Evolutionary conservation across 2,888 invertebrate species (phyloP), one percentile per base, ranked within the genome.

Genomic region (Matsumyia berberina): DNA sequence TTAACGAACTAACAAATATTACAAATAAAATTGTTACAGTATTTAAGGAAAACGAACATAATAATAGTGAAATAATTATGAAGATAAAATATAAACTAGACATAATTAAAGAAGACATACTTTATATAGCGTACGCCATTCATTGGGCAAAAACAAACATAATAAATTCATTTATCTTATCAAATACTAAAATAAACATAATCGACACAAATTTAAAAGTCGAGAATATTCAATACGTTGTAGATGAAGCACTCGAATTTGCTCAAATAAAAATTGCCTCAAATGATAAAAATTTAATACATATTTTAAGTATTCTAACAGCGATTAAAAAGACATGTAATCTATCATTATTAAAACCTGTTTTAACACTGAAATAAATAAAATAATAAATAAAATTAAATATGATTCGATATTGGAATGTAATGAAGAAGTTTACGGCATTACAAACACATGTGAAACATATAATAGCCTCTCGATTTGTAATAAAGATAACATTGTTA

Each of bases 161-260:
- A 9, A 46, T 83, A 17, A 87, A 86, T 60, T 82, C 77, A n/a
- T 80, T 78, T 15, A 78, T 87, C 35, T 76, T 87, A 15, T 76
- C 82, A 3, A 80, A 76, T 35, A 69, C 60, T 2, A 86, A 87
- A 78, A 73, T 87, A 67, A 57, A 78, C 17, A 64, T 86, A n/a
- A 62, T 58, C 0, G 76, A 77, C 55, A 42, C 74, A 31, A 74
- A 82, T 35, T 37, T 87, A 15, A 77, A 86, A n/a, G 55, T 69
- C 24, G 81, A 76, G 49, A 79, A 83, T 62, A 76, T 87, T 17
- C 77, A 77, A 1, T 86, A 64, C 67, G 46, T 79, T 7, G 31
- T 79, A 55, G 86, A 87, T 46, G 86, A 88, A 55, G 82, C 86
- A 12, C 55, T 87, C 33, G 86, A 87, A 70, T 87, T 87, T 69